Base-by-base conservation (phyloP, 2,113 vertebrate species). In the Perca flavescens region DNA sequence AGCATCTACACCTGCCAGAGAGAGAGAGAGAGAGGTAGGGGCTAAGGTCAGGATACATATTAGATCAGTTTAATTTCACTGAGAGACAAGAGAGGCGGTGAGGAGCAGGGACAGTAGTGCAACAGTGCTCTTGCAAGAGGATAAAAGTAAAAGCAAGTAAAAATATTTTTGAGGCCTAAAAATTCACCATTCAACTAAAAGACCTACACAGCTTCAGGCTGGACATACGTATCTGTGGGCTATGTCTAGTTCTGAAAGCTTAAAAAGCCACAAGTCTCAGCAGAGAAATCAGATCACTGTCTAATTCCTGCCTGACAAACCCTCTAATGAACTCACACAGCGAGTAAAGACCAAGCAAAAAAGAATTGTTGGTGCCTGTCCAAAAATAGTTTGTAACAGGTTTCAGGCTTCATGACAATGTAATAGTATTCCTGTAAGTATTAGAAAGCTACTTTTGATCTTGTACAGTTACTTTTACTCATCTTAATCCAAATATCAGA, bases 1-100 rank as follows among this genome's bases (percentile, higher is more conserved):
- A 91, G 91, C 93, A 94, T 94, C 92, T 89, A 95, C 89, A 95
- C 94, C 95, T 96, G 91, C 63, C 63, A 61, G 66, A 87, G 50
- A n/a, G 52, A 54, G 46, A 54, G 46, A 78, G 56, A 70, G 47
- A 80, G 67, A 56, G 58, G 56, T 16, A 61, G 54, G 79, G 79
- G 28, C 2, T 25, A 22, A 80, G 87, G 76, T 88, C 76, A 81
- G 68, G 34, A 63, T 57, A 76, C 69, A 76, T 74, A 49, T 85
- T 67, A 72, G 78, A 85, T 77, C 77, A 57, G 40, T 74, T 54
- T 43, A 50, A 77, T 80, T 85, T 86, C 47, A 82, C 52, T 63
- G 57, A 66, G 31, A 58, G 62, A 53, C 43, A 69, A 72, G 52
- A n/a, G 56, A 77, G 64, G 57, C 49, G 43, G 60, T 31, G 68